Percentiles rank a stretch among this genome's conserved stretches.
These are phyloP conservation scores for Trichonephila clavata DNA, from an alignment of 1,140 invertebrate genomes.

Conservation along the genomic window DNA sequence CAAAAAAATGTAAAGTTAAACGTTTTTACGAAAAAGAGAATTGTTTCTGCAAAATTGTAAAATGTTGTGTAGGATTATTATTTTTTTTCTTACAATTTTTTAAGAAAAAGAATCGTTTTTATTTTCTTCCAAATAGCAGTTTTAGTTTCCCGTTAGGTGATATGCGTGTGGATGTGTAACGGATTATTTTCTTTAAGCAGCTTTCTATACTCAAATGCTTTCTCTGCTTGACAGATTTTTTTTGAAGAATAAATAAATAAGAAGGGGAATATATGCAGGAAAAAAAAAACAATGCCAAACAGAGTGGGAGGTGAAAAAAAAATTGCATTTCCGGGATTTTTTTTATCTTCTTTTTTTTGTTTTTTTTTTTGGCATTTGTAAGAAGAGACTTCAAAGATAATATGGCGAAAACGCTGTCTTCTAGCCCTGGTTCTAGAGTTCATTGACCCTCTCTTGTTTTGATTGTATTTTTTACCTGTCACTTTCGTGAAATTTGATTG, in stretches of 20 bases:
- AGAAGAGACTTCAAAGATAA: conserved; percentile 62
- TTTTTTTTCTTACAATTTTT: too few relatives aligned
- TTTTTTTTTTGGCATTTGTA: conserved; percentile 25
- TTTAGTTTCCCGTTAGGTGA: background rate
- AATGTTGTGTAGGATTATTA: too few relatives aligned
- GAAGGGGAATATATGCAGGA: background rate
- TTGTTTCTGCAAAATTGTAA: too few relatives aligned
- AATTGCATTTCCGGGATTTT: conserved; percentile 46
- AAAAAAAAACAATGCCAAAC: conserved; percentile 30
- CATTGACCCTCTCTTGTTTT: conserved; percentile 26
- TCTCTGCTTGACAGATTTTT: background rate
- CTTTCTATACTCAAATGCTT: background rate
- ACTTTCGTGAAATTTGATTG: conserved; percentile 24
- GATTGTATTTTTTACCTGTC: conserved; percentile 29
- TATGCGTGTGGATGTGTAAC: background rate
- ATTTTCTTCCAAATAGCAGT: too few relatives aligned
- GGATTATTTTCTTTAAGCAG: background rate
- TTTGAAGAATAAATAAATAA: conserved; percentile 12
- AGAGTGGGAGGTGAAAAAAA: conserved; percentile 2
- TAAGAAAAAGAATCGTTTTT: too few relatives aligned
- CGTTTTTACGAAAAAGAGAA: too few relatives aligned
- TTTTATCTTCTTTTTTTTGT: background rate
- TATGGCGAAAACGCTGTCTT: conserved; percentile 54
- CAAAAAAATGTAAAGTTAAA: too few relatives aligned
- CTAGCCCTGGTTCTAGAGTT: conserved; percentile 43